Base-by-base conservation (phyloP, 35 echinoderm and acorn worm species). In the Apostichopus parvimensis region DNA sequence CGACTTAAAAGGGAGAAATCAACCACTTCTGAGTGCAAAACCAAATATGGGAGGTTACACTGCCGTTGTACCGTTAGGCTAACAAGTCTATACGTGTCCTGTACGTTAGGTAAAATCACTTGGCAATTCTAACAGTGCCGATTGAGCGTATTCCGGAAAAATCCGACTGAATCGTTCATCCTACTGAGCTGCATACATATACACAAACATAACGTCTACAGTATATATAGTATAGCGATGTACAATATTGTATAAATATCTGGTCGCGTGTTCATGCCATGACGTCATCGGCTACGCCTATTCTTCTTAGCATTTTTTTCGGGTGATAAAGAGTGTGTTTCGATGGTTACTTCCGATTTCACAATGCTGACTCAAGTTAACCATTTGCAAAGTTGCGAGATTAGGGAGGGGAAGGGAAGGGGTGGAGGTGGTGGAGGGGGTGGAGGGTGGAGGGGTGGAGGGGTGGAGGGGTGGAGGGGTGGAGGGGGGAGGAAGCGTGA, bases 251-350 rank as follows among this genome's bases (percentile, higher is more conserved):
- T 18, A n/a, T 75, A 18, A 87, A 87, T 87, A 87, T 24, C 14
- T 65, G 23, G 25, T 88, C 86, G 86, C 86, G 86, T 88, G 86
- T 88, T 59, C 55, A 53, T 20, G 28, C 17, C n/a, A 52, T 88
- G 86, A 88, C 86, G 86, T 88, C 86, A 88, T 88, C 23, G 86
- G 62, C 68, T 88, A 88, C 86, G 86, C 86, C 86, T 73, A 88
- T 87, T 75, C 71, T 80, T 45, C 34, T 45, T 45, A 45, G 34
- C 34, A 45, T 45, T 45, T 45, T 45, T 45, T 45, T 2, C 68
- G 12, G 68, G n/a, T 14, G n/a, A 72, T 14, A 72, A 72, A 14
- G 12, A 72, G 12, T 72, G 68, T 72, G n/a, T 14, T 72, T 72
- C n/a, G 68, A 14, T 20, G 68, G 12, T 72, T 12, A 72, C 68